These are phyloP conservation scores for Salmo trutta DNA, from an alignment of 2,797 vertebrate genomes.

Conservation along the genomic window DNA sequence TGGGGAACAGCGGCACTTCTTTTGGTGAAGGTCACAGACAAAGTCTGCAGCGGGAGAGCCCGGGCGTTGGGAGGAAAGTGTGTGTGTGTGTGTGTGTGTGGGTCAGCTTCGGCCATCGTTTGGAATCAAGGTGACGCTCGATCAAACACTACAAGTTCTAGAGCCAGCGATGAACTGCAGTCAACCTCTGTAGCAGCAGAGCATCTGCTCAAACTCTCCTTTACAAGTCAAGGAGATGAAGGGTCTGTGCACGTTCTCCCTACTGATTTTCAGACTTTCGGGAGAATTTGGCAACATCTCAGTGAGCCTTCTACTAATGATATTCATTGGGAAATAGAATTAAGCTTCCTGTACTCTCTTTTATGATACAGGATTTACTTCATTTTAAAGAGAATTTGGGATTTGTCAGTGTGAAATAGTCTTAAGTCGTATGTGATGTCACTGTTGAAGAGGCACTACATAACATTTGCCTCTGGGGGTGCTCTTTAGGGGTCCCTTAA, in stretches of 20 bases:
- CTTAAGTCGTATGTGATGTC: background rate
- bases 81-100: background rate
- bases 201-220: constrained; percentile 31
- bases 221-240: background rate
- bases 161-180: constrained; percentile 23
- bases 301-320: constrained; percentile 39
- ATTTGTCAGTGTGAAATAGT: background rate
- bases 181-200: constrained; percentile 24
- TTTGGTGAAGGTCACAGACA: constrained; percentile 34
- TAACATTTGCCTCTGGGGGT: too few relatives aligned
- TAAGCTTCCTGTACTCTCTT: too few relatives aligned
- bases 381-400: background rate
- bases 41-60: constrained; percentile 11
- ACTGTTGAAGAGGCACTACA: too few relatives aligned
- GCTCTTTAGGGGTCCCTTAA: too few relatives aligned
- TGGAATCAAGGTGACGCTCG: constrained; percentile 36
- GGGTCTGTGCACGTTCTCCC: background rate
- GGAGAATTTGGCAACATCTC: background rate
- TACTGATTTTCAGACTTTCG: background rate
- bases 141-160: constrained; percentile 38
- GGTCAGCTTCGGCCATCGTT: constrained; percentile 23
- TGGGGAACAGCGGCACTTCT: constrained; percentile 17
- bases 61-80: background rate
- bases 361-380: background rate
- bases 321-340: constrained; percentile 32